Percentiles rank a stretch among this genome's conserved stretches.
These are phyloP conservation scores for Indri indri DNA, from an alignment of 2,113 vertebrate species.

Conservation along the genomic window DNA sequence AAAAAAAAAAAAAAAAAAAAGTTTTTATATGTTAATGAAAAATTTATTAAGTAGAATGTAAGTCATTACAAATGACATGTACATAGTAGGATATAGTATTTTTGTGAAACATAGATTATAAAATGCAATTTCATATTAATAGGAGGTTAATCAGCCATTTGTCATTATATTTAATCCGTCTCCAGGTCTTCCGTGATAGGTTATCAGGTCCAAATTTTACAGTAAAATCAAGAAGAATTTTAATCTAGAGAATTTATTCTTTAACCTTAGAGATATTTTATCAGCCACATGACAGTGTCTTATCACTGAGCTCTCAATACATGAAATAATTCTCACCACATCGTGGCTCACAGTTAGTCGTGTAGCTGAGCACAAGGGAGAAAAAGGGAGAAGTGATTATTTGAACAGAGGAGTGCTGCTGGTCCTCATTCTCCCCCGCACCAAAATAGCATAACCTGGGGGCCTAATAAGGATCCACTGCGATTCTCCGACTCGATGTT, in stretches of 20 bases:
- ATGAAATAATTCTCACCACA: fast-evolving
- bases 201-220: too few relatives aligned
- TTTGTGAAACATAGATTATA: background rate
- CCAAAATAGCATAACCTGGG: fast-evolving
- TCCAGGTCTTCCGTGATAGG: fast-evolving
- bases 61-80: background rate
- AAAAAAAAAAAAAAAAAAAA: background rate
- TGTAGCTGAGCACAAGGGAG: background rate
- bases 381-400: fast-evolving
- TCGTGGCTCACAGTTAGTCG: fast-evolving
- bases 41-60: background rate
- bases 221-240: background rate
- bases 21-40: background rate
- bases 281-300: fast-evolving
- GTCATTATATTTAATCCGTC: fast-evolving
- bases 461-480: too few relatives aligned
- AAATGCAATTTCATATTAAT: background rate
- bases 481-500: fast-evolving
- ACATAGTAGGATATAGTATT: fast-evolving
- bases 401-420: fast-evolving
- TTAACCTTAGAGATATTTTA: background rate
- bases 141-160: background rate
- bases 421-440: fast-evolving
- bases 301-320: too few relatives aligned
- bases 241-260: background rate